These are phyloP conservation scores for Rhagologus leucostigma DNA, from an alignment of 2,113 vertebrate genomes.

Conservation along the genomic window DNA sequence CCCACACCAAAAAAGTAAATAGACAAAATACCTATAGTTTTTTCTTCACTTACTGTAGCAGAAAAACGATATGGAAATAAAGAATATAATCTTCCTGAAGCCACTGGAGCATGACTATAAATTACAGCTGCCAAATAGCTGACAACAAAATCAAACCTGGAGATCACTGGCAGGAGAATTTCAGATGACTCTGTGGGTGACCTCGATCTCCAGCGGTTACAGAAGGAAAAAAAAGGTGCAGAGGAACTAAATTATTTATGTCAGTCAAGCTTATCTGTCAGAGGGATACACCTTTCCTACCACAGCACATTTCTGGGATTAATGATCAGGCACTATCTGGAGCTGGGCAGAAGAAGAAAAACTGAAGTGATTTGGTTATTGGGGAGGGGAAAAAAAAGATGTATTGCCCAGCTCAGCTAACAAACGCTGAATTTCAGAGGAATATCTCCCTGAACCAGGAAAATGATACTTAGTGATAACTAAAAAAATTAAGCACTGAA, in stretches of 20 bases:
- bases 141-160: neutral
- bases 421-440: neutral
- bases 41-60: neutral
- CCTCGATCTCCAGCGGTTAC: neutral
- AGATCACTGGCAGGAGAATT: neutral
- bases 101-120: neutral
- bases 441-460: neutral
- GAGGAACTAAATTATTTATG: constrained; percentile 9
- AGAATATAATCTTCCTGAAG: neutral
- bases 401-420: neutral
- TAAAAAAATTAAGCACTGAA: neutral
- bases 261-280: constrained; percentile 24
- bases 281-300: neutral
- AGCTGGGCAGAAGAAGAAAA: neutral
- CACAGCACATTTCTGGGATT: neutral
- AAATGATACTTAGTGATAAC: neutral
- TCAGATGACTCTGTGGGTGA: neutral
- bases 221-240: neutral
- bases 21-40: neutral
- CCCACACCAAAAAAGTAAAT: neutral
- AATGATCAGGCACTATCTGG: neutral
- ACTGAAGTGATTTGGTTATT: neutral
- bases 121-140: neutral
- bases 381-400: neutral
- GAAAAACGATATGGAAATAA: neutral